These are phyloP conservation scores for Manis crassicaudata DNA, from an alignment of 2,797 vertebrate genomes.

Conservation along the genomic window DNA sequence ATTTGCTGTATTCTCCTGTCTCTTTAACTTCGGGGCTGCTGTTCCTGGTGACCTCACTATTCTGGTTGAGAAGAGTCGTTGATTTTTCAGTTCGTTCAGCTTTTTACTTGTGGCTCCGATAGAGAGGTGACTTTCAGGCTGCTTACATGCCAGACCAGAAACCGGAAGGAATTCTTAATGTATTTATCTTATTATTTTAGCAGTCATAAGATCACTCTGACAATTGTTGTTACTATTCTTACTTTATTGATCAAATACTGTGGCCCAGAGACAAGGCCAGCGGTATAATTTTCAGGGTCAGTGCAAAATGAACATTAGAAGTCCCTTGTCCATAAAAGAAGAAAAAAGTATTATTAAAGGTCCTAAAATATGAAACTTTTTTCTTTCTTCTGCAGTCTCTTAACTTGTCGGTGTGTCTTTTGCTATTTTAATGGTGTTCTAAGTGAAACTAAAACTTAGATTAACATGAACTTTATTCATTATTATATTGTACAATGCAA, in stretches of 20 bases:
- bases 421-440: not conserved
- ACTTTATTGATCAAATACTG: not conserved
- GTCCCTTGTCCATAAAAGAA: not conserved
- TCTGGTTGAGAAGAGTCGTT: not conserved
- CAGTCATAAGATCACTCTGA: not conserved
- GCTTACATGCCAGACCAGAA: not conserved
- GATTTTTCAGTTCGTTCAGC: not conserved
- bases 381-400: not conserved
- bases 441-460: not conserved
- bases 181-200: not conserved
- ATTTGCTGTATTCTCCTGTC: not conserved
- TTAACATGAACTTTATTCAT: not conserved
- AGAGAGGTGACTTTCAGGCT: not conserved
- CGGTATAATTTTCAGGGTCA: not conserved
- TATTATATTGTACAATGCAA: not conserved
- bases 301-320: not conserved
- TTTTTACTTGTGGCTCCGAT: not conserved
- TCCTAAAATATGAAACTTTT: not conserved
- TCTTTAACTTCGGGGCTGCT: not conserved
- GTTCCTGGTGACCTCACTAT: not conserved
- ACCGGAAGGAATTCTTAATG: not conserved
- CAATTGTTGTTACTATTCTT: not conserved
- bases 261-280: not conserved
- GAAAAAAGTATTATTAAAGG: not conserved
- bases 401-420: not conserved